phyloP scores from a whole-genome alignment of 2,797 vertebrate species.

The Salarias fasciatus region DNA sequence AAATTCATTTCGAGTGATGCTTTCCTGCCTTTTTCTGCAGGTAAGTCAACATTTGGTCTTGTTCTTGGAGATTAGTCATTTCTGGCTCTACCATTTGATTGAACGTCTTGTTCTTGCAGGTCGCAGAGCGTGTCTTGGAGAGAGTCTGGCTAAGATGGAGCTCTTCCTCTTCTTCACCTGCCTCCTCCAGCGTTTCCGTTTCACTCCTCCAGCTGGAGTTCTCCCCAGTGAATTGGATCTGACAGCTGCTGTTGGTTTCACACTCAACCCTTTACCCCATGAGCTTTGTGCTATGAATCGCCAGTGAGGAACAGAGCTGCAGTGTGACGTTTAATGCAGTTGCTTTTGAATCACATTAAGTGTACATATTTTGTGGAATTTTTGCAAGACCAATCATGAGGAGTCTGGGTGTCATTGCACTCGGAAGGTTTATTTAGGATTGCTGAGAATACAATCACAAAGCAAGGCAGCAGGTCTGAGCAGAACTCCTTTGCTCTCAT shows the following conservation, averaged over 20 bases:
- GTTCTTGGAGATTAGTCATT: neutral
- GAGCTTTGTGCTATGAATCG: slow-evolving; percentile 50
- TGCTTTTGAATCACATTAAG: no score
- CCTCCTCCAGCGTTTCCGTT: slow-evolving; percentile 68
- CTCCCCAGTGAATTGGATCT: slow-evolving; percentile 66
- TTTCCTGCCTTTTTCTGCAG: slow-evolving; percentile 79
- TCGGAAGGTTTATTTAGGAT: no score
- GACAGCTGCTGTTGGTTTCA: slow-evolving; percentile 42
- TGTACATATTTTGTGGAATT: no score
- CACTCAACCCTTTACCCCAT: slow-evolving; percentile 41
- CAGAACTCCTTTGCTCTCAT: no score
- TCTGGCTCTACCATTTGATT: neutral
- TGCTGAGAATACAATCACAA: no score
- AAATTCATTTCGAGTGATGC: slow-evolving; percentile 68
- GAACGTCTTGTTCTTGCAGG: slow-evolving; percentile 31
- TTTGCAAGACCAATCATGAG: no score
- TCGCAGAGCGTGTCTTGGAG: slow-evolving; percentile 58
- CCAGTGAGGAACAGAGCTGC: no score
- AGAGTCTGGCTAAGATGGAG: slow-evolving; percentile 70
- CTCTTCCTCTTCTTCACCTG: slow-evolving; percentile 70
- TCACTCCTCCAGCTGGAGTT: slow-evolving; percentile 61
- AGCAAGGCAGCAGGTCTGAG: no score
- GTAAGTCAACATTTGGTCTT: slow-evolving; percentile 29
- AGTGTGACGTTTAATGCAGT: no score
- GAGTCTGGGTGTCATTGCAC: no score